Conservation (phyloP, 2,888 invertebrate species). For the Pogonocherus hispidulus region DNA sequence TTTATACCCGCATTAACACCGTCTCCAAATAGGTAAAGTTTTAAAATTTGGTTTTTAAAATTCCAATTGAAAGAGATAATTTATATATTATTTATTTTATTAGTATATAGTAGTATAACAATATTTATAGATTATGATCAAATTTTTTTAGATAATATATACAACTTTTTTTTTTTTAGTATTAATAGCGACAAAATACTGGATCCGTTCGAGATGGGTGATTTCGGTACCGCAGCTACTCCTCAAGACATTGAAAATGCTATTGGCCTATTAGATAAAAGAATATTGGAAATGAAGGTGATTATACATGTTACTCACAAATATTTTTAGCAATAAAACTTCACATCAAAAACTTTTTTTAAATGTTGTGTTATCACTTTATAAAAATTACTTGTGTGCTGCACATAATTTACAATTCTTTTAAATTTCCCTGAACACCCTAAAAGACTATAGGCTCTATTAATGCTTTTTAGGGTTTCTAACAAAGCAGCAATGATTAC, state of each 20-base stretch:
- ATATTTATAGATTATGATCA: too few relatives aligned
- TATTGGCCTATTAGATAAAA: slow-evolving; percentile 84
- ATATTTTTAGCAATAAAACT: too few relatives aligned
- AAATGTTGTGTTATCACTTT: too few relatives aligned
- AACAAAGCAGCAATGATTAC: too few relatives aligned
- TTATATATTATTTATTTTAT: too few relatives aligned
- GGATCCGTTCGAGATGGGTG: slow-evolving; percentile 91
- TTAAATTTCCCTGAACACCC: background rate
- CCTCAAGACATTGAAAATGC: slow-evolving; percentile 79
- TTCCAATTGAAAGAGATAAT: background rate
- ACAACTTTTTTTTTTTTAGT: slow-evolving; percentile 43
- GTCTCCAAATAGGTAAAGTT: slow-evolving; percentile 57
- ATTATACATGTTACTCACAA: too few relatives aligned
- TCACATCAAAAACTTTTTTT: too few relatives aligned
- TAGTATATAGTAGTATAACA: too few relatives aligned
- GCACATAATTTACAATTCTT: slow-evolving; percentile 13
- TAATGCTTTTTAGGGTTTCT: too few relatives aligned
- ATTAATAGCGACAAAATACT: slow-evolving; percentile 68
- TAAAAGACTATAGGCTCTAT: background rate
- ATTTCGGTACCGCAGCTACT: slow-evolving; percentile 73
- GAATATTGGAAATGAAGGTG: slow-evolving; percentile 90
- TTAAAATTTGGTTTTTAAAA: slow-evolving; percentile 9
- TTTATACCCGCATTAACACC: slow-evolving; percentile 70
- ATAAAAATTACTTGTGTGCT: too few relatives aligned
- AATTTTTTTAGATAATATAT: too few relatives aligned